Evolutionary conservation across 2,113 vertebrate genomes (phyloP).

Genomic region (Microcebus jonahi): DNA sequence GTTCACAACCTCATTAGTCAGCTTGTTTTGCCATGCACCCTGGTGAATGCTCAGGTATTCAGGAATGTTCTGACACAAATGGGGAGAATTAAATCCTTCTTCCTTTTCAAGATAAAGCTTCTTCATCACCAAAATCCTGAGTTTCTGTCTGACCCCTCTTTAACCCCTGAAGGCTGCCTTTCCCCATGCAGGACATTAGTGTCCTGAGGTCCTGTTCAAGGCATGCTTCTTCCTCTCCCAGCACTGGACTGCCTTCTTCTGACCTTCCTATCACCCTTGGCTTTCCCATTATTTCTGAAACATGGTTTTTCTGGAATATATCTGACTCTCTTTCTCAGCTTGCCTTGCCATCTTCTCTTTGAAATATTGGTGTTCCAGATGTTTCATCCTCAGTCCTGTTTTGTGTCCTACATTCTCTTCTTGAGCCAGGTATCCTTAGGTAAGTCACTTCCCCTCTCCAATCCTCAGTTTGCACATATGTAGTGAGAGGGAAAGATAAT

Average conservation of each 20-base stretch:
- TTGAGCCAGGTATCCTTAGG: background rate
- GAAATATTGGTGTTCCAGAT: background rate
- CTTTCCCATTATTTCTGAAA: background rate
- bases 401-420: background rate
- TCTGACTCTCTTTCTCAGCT: background rate
- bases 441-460: background rate
- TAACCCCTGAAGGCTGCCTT: background rate
- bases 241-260: background rate
- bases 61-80: background rate
- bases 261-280: background rate
- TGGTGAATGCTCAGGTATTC: background rate
- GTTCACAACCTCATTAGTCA: background rate
- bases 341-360: background rate
- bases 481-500: background rate
- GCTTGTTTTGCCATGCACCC: background rate
- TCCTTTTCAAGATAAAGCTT: background rate
- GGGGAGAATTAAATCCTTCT: background rate
- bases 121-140: background rate
- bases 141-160: background rate
- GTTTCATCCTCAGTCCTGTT: background rate
- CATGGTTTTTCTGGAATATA: background rate
- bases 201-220: background rate
- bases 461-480: background rate
- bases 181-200: background rate
- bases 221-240: background rate